These are phyloP conservation scores for Helicoverpa zea DNA, from an alignment of 1,140 invertebrate genomes.

Conservation along the genomic window DNA sequence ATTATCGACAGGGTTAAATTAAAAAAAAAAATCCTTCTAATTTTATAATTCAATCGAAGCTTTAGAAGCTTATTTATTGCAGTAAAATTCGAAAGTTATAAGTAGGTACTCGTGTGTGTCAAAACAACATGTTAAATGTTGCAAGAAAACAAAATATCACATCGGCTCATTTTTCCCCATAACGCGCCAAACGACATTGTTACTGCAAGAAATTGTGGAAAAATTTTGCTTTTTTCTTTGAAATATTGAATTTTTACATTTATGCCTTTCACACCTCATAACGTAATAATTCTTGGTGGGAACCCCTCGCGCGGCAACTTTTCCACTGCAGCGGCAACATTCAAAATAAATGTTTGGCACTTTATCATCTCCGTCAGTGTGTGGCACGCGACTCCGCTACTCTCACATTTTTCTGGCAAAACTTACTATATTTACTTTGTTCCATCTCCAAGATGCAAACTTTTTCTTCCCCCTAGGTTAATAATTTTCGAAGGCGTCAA, in stretches of 20 bases:
- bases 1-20: neutral
- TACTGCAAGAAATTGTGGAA: conserved; percentile 74
- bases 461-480: too few relatives aligned
- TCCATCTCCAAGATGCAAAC: too few relatives aligned
- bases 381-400: conserved; percentile 56
- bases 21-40: neutral
- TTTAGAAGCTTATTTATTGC: neutral
- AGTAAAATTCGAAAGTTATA: neutral
- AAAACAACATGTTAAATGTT: conserved; percentile 22
- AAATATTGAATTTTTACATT: conserved; percentile 86
- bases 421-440: conserved; percentile 9
- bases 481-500: too few relatives aligned
- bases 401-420: conserved; percentile 51
- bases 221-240: conserved; percentile 78
- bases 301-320: conserved; percentile 76
- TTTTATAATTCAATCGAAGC: neutral
- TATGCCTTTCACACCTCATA: conserved; percentile 86
- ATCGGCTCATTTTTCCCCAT: conserved; percentile 31
- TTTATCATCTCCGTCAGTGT: conserved; percentile 71
- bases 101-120: neutral
- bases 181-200: conserved; percentile 65
- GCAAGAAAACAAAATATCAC: conserved; percentile 37
- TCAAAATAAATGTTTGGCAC: conserved; percentile 84
- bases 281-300: conserved; percentile 83
- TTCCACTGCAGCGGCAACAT: conserved; percentile 81